Percentiles rank a stretch among this genome's conserved stretches.
Conservation (phyloP, 1,140 invertebrate genomes). For the Myzus persicae region DNA sequence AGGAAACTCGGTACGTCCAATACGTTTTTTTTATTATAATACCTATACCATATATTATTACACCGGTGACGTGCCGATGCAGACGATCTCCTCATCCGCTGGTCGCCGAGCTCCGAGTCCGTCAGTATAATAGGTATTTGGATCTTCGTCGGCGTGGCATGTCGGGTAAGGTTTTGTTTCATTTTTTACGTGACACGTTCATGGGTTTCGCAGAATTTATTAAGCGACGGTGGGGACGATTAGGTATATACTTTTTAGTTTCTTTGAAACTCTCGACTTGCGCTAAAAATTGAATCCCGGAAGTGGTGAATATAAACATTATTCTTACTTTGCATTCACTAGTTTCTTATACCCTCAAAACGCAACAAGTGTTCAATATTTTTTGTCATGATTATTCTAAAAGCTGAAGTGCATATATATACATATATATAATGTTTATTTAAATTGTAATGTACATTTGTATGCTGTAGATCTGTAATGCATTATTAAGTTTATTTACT, state of each 20-base stretch:
- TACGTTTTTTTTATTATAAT: not conserved
- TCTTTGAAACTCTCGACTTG: not conserved
- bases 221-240: not conserved
- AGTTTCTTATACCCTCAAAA: not conserved
- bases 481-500: not conserved
- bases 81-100: not conserved
- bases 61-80: not conserved
- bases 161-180: not conserved
- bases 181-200: not conserved
- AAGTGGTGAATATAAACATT: no score
- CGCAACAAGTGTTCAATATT: no score
- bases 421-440: not conserved
- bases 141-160: not conserved
- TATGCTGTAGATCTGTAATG: no score
- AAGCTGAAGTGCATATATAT: no score
- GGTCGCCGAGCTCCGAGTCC: not conserved
- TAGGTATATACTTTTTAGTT: not conserved
- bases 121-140: not conserved
- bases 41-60: conserved; percentile 3
- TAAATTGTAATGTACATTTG: not conserved
- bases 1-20: not conserved
- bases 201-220: not conserved
- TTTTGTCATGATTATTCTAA: no score
- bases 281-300: not conserved
- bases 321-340: no score